phyloP scores from a whole-genome alignment of 2,113 vertebrate genomes.

The Strix uralensis region DNA sequence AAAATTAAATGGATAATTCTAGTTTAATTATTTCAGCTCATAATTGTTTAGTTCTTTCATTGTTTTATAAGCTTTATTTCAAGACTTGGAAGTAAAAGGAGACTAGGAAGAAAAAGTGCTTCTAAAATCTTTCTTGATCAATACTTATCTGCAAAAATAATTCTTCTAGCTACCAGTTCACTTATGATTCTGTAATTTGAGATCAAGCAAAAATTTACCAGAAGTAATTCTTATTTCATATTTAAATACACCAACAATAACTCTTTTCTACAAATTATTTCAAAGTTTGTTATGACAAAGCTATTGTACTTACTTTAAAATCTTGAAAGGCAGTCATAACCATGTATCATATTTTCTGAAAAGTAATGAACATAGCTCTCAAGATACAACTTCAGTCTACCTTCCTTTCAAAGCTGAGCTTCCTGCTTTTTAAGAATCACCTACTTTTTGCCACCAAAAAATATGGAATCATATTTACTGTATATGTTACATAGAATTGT shows the following conservation, averaged over 20 bases:
- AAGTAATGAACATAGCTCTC: neutral
- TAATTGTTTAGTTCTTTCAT: neutral
- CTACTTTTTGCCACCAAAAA: neutral
- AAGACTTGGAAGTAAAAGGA: neutral
- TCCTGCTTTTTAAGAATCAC: neutral
- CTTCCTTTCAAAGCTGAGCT: neutral
- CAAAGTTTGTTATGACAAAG: neutral
- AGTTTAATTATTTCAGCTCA: neutral
- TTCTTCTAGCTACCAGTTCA: neutral
- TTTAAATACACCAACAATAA: neutral
- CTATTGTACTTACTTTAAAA: neutral
- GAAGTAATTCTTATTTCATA: neutral
- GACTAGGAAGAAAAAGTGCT: neutral
- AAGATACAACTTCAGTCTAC: neutral
- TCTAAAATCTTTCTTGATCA: neutral
- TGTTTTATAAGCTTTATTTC: neutral
- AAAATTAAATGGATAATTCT: neutral
- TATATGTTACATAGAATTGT: neutral
- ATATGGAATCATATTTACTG: neutral
- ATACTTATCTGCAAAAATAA: neutral
- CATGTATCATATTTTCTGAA: neutral
- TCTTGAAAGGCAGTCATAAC: neutral
- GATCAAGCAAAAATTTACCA: neutral
- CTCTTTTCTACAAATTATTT: neutral
- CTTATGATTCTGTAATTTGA: neutral